These are phyloP conservation scores for Neodiprion fabricii DNA, from an alignment of 1,140 invertebrate species.

Conservation along the genomic window DNA sequence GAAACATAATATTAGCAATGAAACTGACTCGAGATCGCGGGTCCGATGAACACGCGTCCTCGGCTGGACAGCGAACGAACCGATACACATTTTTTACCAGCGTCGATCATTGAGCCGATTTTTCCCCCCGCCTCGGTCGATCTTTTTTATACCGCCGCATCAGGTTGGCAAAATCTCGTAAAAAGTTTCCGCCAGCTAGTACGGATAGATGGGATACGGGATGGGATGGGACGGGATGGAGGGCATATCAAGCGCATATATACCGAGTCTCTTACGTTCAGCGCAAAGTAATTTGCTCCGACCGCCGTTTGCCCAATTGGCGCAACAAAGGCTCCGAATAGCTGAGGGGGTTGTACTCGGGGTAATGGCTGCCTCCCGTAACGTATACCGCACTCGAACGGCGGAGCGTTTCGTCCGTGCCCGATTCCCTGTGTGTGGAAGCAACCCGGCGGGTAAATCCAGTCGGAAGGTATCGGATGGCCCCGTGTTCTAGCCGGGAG, in stretches of 20 bases:
- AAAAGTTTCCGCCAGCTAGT: too few relatives aligned
- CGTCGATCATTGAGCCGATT: not conserved
- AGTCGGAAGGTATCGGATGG: not conserved
- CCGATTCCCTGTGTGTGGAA: slow-evolving; percentile 8
- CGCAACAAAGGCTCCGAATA: slow-evolving; percentile 9
- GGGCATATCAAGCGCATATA: not conserved
- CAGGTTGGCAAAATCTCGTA: too few relatives aligned
- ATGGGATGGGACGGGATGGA: too few relatives aligned
- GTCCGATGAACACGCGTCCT: not conserved
- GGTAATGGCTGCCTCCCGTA: slow-evolving; percentile 12
- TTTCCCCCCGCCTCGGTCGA: too few relatives aligned
- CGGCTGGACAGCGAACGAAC: not conserved
- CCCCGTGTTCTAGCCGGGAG: not conserved
- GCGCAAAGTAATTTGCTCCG: not conserved
- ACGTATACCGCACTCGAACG: not conserved
- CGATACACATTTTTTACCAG: not conserved
- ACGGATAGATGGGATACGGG: too few relatives aligned
- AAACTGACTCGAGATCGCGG: not conserved
- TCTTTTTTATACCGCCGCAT: too few relatives aligned
- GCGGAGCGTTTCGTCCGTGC: not conserved
- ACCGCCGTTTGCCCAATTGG: slow-evolving; percentile 13
- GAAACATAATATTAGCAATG: slow-evolving; percentile 5
- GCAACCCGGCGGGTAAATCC: slow-evolving; percentile 8
- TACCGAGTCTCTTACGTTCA: not conserved
- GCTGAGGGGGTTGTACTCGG: slow-evolving; percentile 10